Conservation (phyloP, 2,113 vertebrate species). For the Notiomystis cincta region DNA sequence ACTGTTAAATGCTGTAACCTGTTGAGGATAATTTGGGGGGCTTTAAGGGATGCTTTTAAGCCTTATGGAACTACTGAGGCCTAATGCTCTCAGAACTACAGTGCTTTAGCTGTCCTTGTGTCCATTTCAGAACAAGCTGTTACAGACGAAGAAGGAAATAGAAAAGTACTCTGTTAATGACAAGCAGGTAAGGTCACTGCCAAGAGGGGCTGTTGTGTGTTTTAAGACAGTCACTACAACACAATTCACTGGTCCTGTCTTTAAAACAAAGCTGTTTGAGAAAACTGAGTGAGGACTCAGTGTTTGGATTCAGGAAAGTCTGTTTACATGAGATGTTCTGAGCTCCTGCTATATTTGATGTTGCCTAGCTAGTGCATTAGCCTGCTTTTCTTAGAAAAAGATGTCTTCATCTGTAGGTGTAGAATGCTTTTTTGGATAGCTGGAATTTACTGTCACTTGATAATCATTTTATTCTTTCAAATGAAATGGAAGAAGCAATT, state of each 20-base stretch:
- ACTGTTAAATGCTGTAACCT: background rate
- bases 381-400: background rate
- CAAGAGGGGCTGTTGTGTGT: background rate
- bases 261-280: background rate
- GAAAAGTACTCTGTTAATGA: conserved; percentile 92
- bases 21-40: background rate
- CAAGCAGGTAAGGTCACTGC: conserved; percentile 83
- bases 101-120: background rate
- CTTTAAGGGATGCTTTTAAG: background rate
- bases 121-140: conserved; percentile 82
- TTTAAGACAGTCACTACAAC: background rate
- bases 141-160: conserved; percentile 95
- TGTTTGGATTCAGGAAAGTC: background rate
- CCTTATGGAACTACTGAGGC: background rate
- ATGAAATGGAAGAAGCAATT: background rate
- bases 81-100: background rate
- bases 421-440: background rate
- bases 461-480: background rate
- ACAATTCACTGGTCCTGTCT: background rate
- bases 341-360: background rate
- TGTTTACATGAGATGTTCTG: background rate
- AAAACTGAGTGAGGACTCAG: background rate
- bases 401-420: background rate
- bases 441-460: background rate
- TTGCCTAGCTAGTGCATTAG: background rate